Conservation (phyloP, 2,797 vertebrate genomes). For the Takifugu ocellatus region DNA sequence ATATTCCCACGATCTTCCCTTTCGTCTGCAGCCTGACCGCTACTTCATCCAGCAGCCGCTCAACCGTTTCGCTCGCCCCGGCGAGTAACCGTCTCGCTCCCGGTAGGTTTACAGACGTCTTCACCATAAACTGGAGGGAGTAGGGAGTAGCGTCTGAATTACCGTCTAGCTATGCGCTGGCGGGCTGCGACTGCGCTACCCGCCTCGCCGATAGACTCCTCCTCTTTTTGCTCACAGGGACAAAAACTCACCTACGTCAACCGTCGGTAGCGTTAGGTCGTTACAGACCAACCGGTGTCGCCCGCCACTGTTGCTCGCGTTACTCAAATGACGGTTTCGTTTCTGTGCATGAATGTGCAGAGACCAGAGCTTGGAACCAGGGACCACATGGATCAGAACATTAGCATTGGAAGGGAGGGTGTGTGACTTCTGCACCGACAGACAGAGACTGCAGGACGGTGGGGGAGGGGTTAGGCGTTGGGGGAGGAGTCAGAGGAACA, state of each 20-base stretch:
- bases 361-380: constrained; percentile 21
- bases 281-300: constrained; percentile 14
- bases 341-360: no score
- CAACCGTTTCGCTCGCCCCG: background rate
- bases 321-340: background rate
- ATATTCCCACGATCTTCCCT: constrained; percentile 50
- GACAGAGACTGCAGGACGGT: constrained; percentile 11
- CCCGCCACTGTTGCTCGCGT: background rate
- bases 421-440: constrained; percentile 11
- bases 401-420: constrained; percentile 41
- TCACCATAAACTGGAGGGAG: constrained; percentile 15
- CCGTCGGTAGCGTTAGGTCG: constrained; percentile 22
- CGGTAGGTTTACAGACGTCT: constrained; percentile 2
- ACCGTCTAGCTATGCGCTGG: constrained; percentile 8
- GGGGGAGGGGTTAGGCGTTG: constrained; percentile 36
- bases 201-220: constrained; percentile 50
- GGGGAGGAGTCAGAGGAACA: constrained; percentile 52
- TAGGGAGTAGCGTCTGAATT: constrained; percentile 30
- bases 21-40: background rate
- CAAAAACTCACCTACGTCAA: constrained; percentile 32
- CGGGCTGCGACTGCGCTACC: constrained; percentile 21
- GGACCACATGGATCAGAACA: constrained; percentile 43
- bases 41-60: constrained; percentile 9
- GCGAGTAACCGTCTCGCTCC: background rate
- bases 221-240: constrained; percentile 51